Evolutionary conservation across 1,140 invertebrate species (phyloP), one percentile per base, ranked within the genome.

Genomic region (Calycopis cecrops): DNA sequence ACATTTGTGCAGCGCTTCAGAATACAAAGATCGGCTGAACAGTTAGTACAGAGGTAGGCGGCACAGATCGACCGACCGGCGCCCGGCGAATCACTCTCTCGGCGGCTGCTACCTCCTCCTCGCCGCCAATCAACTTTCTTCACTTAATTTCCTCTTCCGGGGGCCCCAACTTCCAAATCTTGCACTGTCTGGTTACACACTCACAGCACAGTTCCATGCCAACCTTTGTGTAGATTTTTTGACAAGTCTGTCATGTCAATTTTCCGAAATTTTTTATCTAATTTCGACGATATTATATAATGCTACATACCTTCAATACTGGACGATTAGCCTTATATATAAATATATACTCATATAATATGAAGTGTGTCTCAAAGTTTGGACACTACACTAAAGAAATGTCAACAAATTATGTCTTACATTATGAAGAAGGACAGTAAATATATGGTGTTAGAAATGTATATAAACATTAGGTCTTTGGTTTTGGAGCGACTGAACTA

Each of bases 161-260:
- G 37, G 47, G 21, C 35, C n/a, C 54, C 47, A 50, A 37, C 35
- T 11, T 34, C 35, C 42, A 52, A 57, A 48, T 40, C 40, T 37
- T 54, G 40, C 48, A 38, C 53, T 55, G 48, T 51, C 52, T 60
- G 35, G 58, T 59, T 53, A 55, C 53, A 16, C 52, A 42, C 21
- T 52, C 50, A 47, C 38, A 50, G 59, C 50, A 61, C 38, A 50
- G 52, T 55, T 61, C 42, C 35, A 56, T 56, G 48, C 44, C 35
- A 44, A 35, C 52, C 44, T 52, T 58, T 52, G 44, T 35, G 37
- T 53, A 42, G 33, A 52, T 56, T 62, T n/a, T 58, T 55, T 57
- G 60, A 54, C 51, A 48, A 16, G 34, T 35, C 35, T 55, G 56
- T 38, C 60, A 52, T 51, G 52, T 57, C 52, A 58, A 57, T 40